phyloP scores from a whole-genome alignment of 2,797 vertebrate species.

The Malacoctenus gilli region DNA sequence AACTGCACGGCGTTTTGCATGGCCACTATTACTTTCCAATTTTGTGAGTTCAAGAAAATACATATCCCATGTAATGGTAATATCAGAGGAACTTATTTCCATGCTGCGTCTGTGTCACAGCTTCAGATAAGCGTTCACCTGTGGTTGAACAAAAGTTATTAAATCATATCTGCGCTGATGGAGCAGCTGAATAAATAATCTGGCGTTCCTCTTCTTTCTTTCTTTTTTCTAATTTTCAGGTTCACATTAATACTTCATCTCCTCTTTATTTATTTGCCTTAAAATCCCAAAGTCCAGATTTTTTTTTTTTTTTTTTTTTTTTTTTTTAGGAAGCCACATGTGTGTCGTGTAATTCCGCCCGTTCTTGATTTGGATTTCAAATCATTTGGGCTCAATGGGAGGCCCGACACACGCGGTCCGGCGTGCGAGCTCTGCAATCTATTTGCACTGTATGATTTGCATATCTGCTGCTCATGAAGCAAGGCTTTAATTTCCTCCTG shows the following conservation, averaged over 20 bases:
- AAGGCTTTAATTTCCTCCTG: conserved; percentile 97
- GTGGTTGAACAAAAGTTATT: conserved; percentile 72
- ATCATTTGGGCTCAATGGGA: conserved; percentile 54
- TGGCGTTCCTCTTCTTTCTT: conserved; percentile 28
- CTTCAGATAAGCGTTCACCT: conserved; percentile 74
- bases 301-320: conserved; percentile 5
- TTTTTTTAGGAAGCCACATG: conserved; percentile 28
- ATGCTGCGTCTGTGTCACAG: conserved; percentile 51
- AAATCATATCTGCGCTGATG: conserved; percentile 61
- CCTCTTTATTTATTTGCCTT: conserved; percentile 45
- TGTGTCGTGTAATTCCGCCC: conserved; percentile 44
- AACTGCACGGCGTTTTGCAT: conserved; percentile 71
- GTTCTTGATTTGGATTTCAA: conserved; percentile 71
- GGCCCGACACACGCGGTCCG: conserved; percentile 41
- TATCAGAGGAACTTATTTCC: conserved; percentile 76
- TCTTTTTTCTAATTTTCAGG: conserved; percentile 10
- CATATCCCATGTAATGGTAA: conserved; percentile 73
- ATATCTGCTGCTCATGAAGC: conserved; percentile 80
- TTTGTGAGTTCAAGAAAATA: conserved; percentile 75
- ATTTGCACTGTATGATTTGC: conserved; percentile 78
- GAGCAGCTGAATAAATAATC: conserved; percentile 57
- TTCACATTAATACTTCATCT: conserved; percentile 45
- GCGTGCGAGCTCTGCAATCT: conserved; percentile 63
- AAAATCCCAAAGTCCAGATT: conserved; percentile 48
- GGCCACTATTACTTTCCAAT: conserved; percentile 77